Percentiles rank a stretch among this genome's conserved stretches.
Conservation (phyloP, 2,113 vertebrate species). For the Rostratula benghalensis region DNA sequence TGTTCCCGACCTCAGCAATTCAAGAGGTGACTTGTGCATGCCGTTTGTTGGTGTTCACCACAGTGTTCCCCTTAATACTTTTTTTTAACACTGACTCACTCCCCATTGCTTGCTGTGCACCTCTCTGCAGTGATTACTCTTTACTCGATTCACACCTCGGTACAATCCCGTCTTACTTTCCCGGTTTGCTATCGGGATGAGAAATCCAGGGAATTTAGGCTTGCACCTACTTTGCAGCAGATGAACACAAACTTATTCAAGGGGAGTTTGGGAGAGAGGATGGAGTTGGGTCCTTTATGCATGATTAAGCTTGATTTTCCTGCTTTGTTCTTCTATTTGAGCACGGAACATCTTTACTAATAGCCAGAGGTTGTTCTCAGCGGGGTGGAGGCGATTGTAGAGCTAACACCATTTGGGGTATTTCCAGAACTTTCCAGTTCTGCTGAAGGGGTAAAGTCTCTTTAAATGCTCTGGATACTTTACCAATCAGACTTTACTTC, state of each 20-base stretch:
- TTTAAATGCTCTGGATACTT: background rate
- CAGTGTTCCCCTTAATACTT: slow-evolving; percentile 25
- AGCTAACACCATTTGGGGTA: background rate
- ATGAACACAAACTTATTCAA: background rate
- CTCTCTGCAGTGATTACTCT: slow-evolving; percentile 19
- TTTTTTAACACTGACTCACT: slow-evolving; percentile 36
- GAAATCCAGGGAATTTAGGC: background rate
- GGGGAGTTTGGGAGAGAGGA: background rate
- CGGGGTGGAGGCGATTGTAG: background rate
- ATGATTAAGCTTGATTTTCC: slow-evolving; percentile 48
- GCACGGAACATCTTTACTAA: slow-evolving; percentile 59
- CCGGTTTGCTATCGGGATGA: no score
- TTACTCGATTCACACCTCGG: background rate
- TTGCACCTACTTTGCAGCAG: background rate
- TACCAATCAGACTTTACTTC: background rate
- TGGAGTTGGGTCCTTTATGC: slow-evolving; percentile 27
- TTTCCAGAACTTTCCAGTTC: background rate
- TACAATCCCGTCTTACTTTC: background rate
- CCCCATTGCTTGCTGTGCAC: slow-evolving; percentile 24
- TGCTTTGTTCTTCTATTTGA: slow-evolving; percentile 19
- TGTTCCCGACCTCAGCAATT: slow-evolving; percentile 98
- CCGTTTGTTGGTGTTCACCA: slow-evolving; percentile 71
- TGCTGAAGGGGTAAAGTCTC: background rate
- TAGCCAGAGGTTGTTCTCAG: background rate
- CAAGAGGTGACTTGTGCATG: slow-evolving; percentile 96